Evolutionary conservation across 2,797 vertebrate species (phyloP), one percentile per base, ranked within the genome.

Genomic region (Syndactyla subalaris): DNA sequence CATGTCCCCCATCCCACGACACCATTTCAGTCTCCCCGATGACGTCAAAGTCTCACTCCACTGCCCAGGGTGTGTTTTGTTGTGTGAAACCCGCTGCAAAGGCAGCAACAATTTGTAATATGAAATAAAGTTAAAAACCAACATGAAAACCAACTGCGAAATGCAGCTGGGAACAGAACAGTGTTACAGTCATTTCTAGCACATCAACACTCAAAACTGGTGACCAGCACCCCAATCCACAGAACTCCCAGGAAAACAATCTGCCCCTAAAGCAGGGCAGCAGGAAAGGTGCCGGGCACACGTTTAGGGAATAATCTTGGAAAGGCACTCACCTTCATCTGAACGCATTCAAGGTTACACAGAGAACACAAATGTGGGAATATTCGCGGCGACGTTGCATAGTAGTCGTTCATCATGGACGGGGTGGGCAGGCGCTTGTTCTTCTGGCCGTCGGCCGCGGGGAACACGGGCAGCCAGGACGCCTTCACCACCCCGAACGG

Each of bases 351-450:
- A 98, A 98, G 92, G 98, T 98, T 98, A 99, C 99, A 99, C 93
- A 99, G 99, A 98, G 98, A 99, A 98, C 99, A 99, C 97, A 99
- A 98, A 98, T 99, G 99, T 66, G 99, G 99, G 98, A 99, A 99
- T 98, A 98, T 98, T 98, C 98, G 98, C 24, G 99, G 99, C 48
- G 99, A 98, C 5, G 98, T 96, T 7, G 99, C 99, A 26, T 98
- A 98, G 97, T 99, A 99, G 98, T 99, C 99, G 39, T 98, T 98
- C 98, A 99, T 99, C 99, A 99, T 99, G 82, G 98, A 98, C 3
- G 97, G 97, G 4, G 98, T 98, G 38, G 99, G 99, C 51, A 98
- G 92, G 63, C 97, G 96, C 96, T 98, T 98, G 96, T 95, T 95
- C 96, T 98, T 95, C 87, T 98, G 97, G 7, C 96, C 27, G 30